phyloP scores from a whole-genome alignment of 2,888 invertebrate species.

The Diabrotica balteata region DNA sequence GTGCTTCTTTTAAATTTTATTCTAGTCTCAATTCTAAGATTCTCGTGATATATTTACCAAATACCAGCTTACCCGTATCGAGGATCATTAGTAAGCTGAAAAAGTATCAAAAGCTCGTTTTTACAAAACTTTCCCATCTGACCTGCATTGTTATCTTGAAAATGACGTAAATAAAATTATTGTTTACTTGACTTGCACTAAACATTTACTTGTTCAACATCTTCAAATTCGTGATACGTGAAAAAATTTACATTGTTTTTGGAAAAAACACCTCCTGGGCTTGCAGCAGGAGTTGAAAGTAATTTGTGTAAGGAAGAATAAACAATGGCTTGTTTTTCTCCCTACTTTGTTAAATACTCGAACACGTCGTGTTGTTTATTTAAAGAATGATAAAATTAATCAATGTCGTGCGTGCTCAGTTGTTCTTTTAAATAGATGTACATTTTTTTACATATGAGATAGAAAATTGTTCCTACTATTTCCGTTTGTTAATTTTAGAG shows the following conservation, averaged over 20 bases:
- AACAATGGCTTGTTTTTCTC: constrained; percentile 30
- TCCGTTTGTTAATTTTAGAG: background rate
- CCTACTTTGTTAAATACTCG: constrained; percentile 9
- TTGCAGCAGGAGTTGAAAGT: constrained; percentile 23
- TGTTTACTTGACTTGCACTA: constrained; percentile 12
- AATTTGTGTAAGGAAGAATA: constrained; percentile 13
- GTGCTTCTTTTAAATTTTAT: too few species aligned
- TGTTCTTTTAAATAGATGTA: constrained; percentile 19
- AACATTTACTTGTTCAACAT: constrained; percentile 28
- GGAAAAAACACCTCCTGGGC: constrained; percentile 23
- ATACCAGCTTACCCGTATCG: background rate
- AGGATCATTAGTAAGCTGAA: background rate
- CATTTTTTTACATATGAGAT: background rate
- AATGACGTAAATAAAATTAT: constrained; percentile 8
- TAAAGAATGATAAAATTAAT: constrained; percentile 10
- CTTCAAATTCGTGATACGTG: constrained; percentile 26
- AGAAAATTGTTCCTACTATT: background rate
- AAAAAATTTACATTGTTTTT: constrained; percentile 36
- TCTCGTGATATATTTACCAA: too few species aligned
- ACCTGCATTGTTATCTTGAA: constrained; percentile 10
- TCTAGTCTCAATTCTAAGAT: too few species aligned
- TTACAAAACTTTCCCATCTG: constrained; percentile 1
- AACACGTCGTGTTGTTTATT: constrained; percentile 11
- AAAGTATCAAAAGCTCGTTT: background rate
- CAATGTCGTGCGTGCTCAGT: constrained; percentile 1